Percentiles rank a stretch among this genome's conserved stretches.
Evolutionary conservation across 2,888 invertebrate genomes (phyloP).

Genomic region (Rhabditoides inermis): DNA sequence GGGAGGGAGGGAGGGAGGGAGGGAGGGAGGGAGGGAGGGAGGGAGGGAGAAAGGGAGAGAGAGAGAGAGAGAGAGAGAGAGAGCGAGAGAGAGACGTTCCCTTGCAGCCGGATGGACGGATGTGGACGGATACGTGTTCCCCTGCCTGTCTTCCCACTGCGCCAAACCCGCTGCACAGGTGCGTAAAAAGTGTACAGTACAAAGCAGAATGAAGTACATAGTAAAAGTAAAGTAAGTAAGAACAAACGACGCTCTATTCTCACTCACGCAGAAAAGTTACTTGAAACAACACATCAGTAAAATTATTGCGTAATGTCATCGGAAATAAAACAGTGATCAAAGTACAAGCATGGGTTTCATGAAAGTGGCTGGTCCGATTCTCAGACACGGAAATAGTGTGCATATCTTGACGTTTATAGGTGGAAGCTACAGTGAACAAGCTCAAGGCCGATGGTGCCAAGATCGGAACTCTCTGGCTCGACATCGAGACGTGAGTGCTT

Average conservation of each 20-base stretch:
- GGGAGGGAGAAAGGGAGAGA: neutral
- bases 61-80: neutral
- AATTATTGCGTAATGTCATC: no score
- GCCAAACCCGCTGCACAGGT: constrained; percentile 10
- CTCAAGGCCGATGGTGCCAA: constrained; percentile 4
- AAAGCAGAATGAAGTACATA: no score
- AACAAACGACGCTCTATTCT: no score
- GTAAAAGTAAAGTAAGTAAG: no score
- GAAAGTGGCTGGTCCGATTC: neutral
- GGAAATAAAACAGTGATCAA: no score
- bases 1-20: neutral
- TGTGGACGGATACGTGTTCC: constrained; percentile 28
- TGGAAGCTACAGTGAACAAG: constrained; percentile 13
- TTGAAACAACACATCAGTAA: no score
- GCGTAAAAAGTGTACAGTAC: no score
- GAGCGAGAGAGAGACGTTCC: no score
- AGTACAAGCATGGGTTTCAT: no score
- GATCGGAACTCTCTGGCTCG: no score
- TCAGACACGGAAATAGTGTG: neutral
- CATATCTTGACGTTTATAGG: constrained; percentile 1
- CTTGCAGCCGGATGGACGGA: constrained; percentile 13
- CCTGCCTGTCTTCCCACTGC: constrained; percentile 20
- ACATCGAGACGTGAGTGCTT: no score
- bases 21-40: constrained; percentile 4
- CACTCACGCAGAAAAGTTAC: no score